phyloP scores from a whole-genome alignment of 2,113 vertebrate species.

The Promerops cafer region DNA sequence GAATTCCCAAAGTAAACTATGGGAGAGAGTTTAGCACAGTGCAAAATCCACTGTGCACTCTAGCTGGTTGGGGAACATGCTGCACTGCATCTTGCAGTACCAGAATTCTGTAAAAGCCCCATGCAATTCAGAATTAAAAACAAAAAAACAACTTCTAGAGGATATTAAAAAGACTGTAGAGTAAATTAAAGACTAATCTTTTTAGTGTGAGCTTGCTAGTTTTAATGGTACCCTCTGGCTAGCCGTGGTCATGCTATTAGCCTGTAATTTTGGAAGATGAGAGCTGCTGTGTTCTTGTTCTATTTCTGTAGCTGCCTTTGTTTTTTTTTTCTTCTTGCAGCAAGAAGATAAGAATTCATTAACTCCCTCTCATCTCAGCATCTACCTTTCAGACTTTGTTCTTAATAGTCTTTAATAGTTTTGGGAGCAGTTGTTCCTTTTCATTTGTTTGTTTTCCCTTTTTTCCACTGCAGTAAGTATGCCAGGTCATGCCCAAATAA shows the following conservation, averaged over 20 bases:
- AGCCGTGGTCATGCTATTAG: not conserved
- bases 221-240: conserved; percentile 1
- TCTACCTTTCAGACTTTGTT: not conserved
- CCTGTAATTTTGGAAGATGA: not conserved
- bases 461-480: not conserved
- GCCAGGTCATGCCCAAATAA: not conserved
- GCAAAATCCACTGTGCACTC: not conserved
- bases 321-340: not conserved
- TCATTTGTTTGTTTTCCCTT: not conserved
- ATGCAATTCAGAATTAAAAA: not conserved
- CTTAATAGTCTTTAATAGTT: not conserved
- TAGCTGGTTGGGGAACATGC: not conserved
- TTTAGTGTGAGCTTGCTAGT: not conserved
- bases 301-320: not conserved
- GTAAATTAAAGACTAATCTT: conserved; percentile 24
- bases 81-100: not conserved
- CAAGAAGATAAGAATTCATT: conserved; percentile 15
- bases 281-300: not conserved
- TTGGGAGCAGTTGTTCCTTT: not conserved
- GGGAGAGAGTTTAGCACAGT: not conserved
- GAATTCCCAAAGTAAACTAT: not conserved
- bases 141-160: not conserved
- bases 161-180: not conserved
- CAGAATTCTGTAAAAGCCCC: not conserved
- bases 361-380: not conserved